Evolutionary conservation across 1,140 invertebrate species (phyloP), one percentile per base, ranked within the genome.

Genomic region (Spodoptera litura): DNA sequence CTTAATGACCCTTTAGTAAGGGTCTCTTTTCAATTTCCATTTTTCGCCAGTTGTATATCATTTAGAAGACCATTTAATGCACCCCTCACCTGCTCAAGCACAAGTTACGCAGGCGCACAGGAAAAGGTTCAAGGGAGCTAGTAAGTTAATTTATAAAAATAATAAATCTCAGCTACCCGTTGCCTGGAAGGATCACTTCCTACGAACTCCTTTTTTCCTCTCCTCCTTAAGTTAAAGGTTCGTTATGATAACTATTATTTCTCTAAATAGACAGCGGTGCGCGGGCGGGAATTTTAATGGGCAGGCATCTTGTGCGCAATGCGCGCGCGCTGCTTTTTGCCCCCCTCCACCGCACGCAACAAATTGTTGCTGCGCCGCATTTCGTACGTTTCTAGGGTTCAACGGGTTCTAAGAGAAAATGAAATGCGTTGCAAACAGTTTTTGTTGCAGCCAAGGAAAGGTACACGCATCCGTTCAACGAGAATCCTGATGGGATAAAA

Each of bases 231-330:
- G 15, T n/a, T 27, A 59, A 59, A 56, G 71, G 59, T 80, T 81
- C 76, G 83, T 86, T 87, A 87, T 81, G 79, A 80, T 77, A 72
- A 80, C 82, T 88, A 81, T 85, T 83, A 86, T 82, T 79, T 83
- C 84, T 89, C 85, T 86, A 91, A 91, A 91, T 90, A 92, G 86
- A 85, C 79, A 84, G 74, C 35, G 81, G 81, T 83, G 83, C 82
- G 81, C 89, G 83, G 85, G 87, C 84, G 83, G 81, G 86, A 87
- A 91, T 91, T 83, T 91, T 93, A 93, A 91, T 90, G 83, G 83
- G 79, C 66, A 73, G 44, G 74, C 81, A 78, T 81, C 81, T 79
- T 78, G 82, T 74, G 82, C 79, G 84, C 78, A 85, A 87, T 85
- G 88, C 82, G 82, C 83, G 70, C 72, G 74, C 82, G 83, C 82